phyloP scores from a whole-genome alignment of 2,797 vertebrate species.

The Anguilla obscura region DNA sequence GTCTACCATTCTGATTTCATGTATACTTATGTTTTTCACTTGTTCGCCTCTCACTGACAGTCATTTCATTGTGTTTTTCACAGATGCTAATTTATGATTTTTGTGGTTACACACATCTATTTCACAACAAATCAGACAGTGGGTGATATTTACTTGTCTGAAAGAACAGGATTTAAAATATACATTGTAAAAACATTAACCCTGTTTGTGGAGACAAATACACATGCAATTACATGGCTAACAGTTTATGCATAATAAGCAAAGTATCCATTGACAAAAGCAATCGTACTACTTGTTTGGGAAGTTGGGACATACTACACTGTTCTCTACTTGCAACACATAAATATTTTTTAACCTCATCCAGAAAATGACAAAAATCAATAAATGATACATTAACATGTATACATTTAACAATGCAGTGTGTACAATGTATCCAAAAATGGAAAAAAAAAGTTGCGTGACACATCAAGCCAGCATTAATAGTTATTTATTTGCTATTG shows the following conservation, averaged over 20 bases:
- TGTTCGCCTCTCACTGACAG: neutral
- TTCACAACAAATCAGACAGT: neutral
- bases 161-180: conserved; percentile 16
- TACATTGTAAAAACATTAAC: conserved; percentile 50
- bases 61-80: neutral
- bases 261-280: conserved; percentile 52
- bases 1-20: neutral
- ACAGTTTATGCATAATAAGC: conserved; percentile 39
- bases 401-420: neutral
- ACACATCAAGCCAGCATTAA: neutral
- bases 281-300: conserved; percentile 49
- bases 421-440: neutral
- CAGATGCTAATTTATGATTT: neutral
- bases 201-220: conserved; percentile 47
- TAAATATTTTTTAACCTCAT: neutral
- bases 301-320: conserved; percentile 41
- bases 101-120: neutral
- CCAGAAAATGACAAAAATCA: neutral
- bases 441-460: neutral
- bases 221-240: conserved; percentile 51
- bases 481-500: neutral
- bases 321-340: neutral
- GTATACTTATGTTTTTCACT: neutral
- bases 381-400: neutral
- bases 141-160: neutral